These are phyloP conservation scores for Dolichopus griseipennis DNA, from an alignment of 2,888 invertebrate species.

Conservation along the genomic window DNA sequence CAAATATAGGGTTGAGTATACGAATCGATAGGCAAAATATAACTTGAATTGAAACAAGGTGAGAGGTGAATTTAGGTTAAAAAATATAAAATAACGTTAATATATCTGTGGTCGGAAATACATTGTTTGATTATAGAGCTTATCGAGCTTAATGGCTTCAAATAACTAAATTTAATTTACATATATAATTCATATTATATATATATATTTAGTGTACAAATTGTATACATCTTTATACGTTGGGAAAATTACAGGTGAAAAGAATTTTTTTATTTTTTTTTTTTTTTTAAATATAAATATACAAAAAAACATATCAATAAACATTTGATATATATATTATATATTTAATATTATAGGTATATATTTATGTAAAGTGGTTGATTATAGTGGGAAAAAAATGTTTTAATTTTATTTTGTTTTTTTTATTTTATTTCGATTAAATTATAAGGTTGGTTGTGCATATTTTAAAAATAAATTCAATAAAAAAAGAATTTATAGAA, in stretches of 20 bases:
- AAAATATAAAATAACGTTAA: neutral
- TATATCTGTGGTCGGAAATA: neutral
- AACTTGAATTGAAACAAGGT: too few species aligned
- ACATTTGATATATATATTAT: neutral
- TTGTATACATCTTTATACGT: neutral
- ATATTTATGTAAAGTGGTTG: neutral
- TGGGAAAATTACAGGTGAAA: conserved; percentile 1
- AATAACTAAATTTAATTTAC: neutral
- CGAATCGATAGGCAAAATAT: too few species aligned
- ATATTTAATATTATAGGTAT: neutral
- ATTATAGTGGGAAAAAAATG: too few species aligned
- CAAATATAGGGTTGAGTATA: too few species aligned
- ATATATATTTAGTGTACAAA: too few species aligned
- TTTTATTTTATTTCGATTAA: neutral
- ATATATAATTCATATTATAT: too few species aligned
- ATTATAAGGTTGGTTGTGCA: conserved; percentile 4
- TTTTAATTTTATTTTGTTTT: neutral
- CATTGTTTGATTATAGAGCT: conserved; percentile 1
- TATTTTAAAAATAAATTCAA: conserved; percentile 1
- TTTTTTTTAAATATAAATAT: neutral
- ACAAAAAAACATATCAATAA: neutral
- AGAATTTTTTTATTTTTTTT: neutral
- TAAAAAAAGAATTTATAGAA: neutral
- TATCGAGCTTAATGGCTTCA: neutral
- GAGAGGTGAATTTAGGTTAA: too few species aligned